phyloP scores from a whole-genome alignment of 2,888 invertebrate species.

The Mythimna pallens region DNA sequence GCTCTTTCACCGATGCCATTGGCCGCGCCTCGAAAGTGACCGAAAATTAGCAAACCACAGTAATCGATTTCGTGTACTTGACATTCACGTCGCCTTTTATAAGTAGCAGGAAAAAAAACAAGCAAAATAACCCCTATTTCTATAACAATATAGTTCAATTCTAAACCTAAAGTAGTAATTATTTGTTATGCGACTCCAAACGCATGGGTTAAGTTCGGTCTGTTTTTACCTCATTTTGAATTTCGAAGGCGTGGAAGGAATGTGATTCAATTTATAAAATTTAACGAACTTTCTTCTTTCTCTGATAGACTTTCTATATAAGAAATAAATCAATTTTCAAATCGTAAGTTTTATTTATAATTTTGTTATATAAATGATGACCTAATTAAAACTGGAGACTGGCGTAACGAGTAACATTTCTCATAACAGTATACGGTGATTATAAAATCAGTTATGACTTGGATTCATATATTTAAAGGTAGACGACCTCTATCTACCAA shows the following conservation, averaged over 20 bases:
- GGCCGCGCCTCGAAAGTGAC: conserved; percentile 83
- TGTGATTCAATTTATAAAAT: conserved; percentile 79
- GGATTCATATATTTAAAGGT: conserved; percentile 50
- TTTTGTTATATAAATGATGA: background rate
- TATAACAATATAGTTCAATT: conserved; percentile 63
- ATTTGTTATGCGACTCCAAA: conserved; percentile 75
- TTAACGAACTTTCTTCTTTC: conserved; percentile 69
- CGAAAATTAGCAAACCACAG: conserved; percentile 78
- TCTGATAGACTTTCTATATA: conserved; percentile 47
- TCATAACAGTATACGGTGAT: conserved; percentile 47
- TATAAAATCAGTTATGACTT: conserved; percentile 52
- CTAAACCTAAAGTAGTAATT: conserved; percentile 33
- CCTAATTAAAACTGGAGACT: conserved; percentile 5
- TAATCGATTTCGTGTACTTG: conserved; percentile 89
- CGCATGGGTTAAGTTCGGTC: conserved; percentile 69
- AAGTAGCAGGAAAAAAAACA: conserved; percentile 48
- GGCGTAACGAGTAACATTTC: conserved; percentile 30
- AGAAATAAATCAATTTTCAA: conserved; percentile 36
- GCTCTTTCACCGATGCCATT: conserved; percentile 75
- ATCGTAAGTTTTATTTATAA: conserved; percentile 1
- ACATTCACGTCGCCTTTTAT: conserved; percentile 79
- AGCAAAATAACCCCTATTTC: conserved; percentile 64
- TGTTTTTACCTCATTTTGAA: conserved; percentile 79
- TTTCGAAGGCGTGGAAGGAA: conserved; percentile 75
- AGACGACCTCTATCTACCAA: conserved; percentile 50